A percentile compares a stretch with the other conserved stretches of the same genome.
These are phyloP conservation scores for Porites rus DNA, from an alignment of 92 coral and sea anemone species.

Conservation along the genomic window DNA sequence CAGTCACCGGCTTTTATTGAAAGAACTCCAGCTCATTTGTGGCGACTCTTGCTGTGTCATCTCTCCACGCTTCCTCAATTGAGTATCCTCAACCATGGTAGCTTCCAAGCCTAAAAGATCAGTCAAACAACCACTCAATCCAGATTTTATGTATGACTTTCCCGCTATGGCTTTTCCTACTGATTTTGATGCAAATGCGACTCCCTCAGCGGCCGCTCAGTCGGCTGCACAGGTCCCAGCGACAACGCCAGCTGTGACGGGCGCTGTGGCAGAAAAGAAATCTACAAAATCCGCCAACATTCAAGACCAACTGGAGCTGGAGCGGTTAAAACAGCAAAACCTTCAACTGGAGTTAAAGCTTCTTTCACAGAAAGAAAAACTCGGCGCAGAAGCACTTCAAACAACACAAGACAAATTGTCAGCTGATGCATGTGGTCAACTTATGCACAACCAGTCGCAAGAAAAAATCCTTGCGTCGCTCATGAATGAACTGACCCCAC, in stretches of 20 bases:
- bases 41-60: too few relatives aligned
- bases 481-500: constrained; percentile 4
- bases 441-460: constrained; percentile 4
- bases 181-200: not conserved
- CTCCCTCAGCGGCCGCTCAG: not conserved
- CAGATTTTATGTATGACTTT: constrained; percentile 11
- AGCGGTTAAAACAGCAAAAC: constrained; percentile 23
- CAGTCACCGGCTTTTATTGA: too few relatives aligned
- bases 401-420: not conserved
- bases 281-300: constrained; percentile 16
- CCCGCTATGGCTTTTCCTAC: constrained; percentile 12
- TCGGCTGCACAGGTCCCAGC: not conserved
- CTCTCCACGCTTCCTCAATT: too few relatives aligned
- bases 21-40: too few relatives aligned
- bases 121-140: constrained; percentile 17
- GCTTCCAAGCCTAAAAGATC: constrained; percentile 7
- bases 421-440: not conserved
- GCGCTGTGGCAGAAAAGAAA: not conserved
- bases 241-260: constrained; percentile 3
- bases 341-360: constrained; percentile 30
- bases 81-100: not conserved
- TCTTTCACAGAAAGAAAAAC: constrained; percentile 13
- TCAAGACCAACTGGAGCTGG: constrained; percentile 8
- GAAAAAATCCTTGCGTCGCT: constrained; percentile 21
- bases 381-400: not conserved